phyloP scores from a whole-genome alignment of 1,140 invertebrate genomes.

The Drosophila ficusphila region DNA sequence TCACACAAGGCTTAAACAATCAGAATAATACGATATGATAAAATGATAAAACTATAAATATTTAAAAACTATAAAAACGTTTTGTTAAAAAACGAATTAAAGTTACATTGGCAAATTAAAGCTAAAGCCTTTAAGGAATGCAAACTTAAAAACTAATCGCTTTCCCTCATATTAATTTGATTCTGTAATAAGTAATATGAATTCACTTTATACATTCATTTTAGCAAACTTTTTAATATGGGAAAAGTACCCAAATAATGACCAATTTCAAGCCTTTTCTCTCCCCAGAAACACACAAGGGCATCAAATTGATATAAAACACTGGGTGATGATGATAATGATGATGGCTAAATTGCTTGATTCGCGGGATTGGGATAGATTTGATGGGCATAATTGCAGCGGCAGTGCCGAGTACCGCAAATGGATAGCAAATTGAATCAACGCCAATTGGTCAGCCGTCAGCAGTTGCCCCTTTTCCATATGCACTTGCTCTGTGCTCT shows the following conservation, averaged over 20 bases:
- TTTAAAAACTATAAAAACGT: too few species aligned
- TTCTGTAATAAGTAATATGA: background rate
- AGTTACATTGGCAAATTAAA: too few species aligned
- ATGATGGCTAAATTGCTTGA: conserved; percentile 50
- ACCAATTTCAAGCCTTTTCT: background rate
- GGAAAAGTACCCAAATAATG: background rate
- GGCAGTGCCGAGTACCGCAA: conserved; percentile 34
- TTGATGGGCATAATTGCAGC: conserved; percentile 48
- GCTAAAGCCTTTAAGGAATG: too few species aligned
- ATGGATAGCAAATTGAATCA: conserved; percentile 74
- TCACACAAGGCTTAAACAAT: background rate
- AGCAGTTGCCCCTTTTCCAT: conserved; percentile 34
- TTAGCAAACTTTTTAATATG: background rate
- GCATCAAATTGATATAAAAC: conserved; percentile 48
- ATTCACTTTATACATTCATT: background rate
- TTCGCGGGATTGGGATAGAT: conserved; percentile 48
- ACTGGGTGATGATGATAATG: conserved; percentile 20
- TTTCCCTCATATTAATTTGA: too few species aligned
- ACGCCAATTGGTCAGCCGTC: conserved; percentile 57
- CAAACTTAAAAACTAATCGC: too few species aligned
- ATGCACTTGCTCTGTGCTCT: conserved; percentile 9
- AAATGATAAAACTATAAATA: background rate
- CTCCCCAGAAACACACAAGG: conserved; percentile 5
- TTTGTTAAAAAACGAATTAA: too few species aligned
- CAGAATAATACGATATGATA: background rate